Base-by-base conservation (phyloP, 30 jellyfish, hydroid and myxozoan species). In the Nemopilema nomurai region DNA sequence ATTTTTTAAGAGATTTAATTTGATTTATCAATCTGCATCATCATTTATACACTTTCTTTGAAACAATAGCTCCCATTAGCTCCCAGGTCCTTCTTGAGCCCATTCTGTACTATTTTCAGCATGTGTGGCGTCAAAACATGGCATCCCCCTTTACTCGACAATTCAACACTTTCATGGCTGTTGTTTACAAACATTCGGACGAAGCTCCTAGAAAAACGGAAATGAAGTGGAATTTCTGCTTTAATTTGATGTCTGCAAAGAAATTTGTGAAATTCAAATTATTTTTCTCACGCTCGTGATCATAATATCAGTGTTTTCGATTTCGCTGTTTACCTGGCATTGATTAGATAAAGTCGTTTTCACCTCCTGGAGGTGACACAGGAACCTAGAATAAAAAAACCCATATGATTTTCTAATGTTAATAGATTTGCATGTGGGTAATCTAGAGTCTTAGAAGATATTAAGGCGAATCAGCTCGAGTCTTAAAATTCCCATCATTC, bases 401-500 rank as follows among this genome's bases (percentile, higher is more conserved):
- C 72, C 18, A 24, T 19, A 24, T 19, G 29, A 19, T 63, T 63
- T 63, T 63, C 72, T 19, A 24, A 24, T 19, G 29, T 63, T 24
- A 24, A 63, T 63, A 19, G 72, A 63, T 63, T 24, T 33, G 63
- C 18, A 31, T 22, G 22, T 31, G 23, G 81, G 21, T 71, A 71
- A 28, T 28, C 65, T 18, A 0, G 65, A 16, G 50, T 17, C 65
- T 71, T 28, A 71, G 51, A 24, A 71, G 63, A 29, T 31, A 13
- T 63, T n/a, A 63, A 63, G 29, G 29, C 7, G 50, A 71, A 29
- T 68, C 25, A 29, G 65, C 1, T 21, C 22, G 22, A 33, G 25
- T 4, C 65, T 71, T 71, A 71, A 29, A 52, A 71, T 71, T 71
- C 81, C 50, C 81, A 71, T 28, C 33, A 71, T 71, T 71, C 81